Evolutionary conservation across 1,140 invertebrate species (phyloP), one percentile per base, ranked within the genome.

Genomic region (Aphis craccivora): DNA sequence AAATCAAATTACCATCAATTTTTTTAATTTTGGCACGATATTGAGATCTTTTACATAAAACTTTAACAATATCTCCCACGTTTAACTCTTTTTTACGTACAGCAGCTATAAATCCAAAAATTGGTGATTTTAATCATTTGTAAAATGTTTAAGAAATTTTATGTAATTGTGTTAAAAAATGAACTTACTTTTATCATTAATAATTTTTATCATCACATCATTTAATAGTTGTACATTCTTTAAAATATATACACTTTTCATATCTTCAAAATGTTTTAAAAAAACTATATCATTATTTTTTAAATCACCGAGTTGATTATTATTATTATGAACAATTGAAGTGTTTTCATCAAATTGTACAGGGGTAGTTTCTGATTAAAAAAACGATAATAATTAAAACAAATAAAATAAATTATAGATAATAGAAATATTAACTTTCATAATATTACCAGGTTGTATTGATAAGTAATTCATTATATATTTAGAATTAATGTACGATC

Each of bases 221-320:
- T 91, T 91, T 48, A 76, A 91, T 43, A 48, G 20, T 9, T 22
- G 30, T 22, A 76, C 60, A 91, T 91, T 1, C 9, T 91, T 76
- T 2, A 91, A 5, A 81, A 91, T 48, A 76, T 45, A 91, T 20
- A 91, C 25, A 91, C n/a, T 45, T 35, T 7, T 23, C 67, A 81
- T 76, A 76, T 91, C 60, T 91, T 91, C 90, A 48, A 76, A 91
- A 76, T 91, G 90, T 76, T 48, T 91, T 60, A 91, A n/a, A 91
- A 37, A 91, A 43, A 91, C 90, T 45, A 48, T 23, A 45, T 91
- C 89, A 20, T 60, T 45, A 35, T 91, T 91, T 76, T 81, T 67
- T 67, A 90, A 67, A 60, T 40, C n/a, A 43, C 30, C 30, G 0
- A 76, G 20, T n/a, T 35, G 11, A 6, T 45, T 30, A n/a, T 20